Evolutionary conservation across 2,113 vertebrate genomes (phyloP).

Genomic region (Cephalopterus ornatus): DNA sequence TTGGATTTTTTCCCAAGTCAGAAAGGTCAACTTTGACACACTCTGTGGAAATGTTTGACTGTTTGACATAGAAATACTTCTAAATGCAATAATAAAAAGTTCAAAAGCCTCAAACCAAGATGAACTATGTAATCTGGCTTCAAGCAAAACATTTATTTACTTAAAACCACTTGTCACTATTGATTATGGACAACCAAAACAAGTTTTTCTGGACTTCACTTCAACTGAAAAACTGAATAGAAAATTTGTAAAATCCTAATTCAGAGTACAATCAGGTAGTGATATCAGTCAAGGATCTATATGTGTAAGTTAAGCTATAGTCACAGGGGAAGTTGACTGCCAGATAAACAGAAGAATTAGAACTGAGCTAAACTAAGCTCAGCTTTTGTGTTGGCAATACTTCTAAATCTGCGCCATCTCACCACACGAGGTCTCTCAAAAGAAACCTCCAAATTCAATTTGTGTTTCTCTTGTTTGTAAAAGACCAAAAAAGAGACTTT

Average conservation of each 20-base stretch:
- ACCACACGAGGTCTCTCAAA: accelerated
- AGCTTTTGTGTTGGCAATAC: not conserved
- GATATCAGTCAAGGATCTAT: not conserved
- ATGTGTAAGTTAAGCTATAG: not conserved
- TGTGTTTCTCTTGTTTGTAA: not conserved
- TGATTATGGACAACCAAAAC: not conserved
- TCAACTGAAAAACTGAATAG: not conserved
- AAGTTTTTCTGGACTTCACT: not conserved
- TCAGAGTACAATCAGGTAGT: not conserved
- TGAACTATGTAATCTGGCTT: not conserved
- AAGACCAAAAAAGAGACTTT: not conserved
- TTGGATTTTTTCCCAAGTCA: not conserved
- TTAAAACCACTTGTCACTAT: not conserved
- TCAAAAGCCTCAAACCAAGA: not conserved
- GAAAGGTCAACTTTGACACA: not conserved
- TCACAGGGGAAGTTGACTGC: not conserved
- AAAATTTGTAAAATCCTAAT: not conserved
- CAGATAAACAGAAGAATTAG: not conserved
- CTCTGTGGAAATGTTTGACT: not conserved
- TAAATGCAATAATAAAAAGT: not conserved
- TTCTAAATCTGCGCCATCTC: not conserved
- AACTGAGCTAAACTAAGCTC: not conserved
- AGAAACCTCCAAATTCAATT: not conserved
- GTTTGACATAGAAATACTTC: not conserved
- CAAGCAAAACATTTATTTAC: not conserved